Conservation (phyloP, 35 echinoderm and acorn worm species). For the Lytechinus pictus region DNA sequence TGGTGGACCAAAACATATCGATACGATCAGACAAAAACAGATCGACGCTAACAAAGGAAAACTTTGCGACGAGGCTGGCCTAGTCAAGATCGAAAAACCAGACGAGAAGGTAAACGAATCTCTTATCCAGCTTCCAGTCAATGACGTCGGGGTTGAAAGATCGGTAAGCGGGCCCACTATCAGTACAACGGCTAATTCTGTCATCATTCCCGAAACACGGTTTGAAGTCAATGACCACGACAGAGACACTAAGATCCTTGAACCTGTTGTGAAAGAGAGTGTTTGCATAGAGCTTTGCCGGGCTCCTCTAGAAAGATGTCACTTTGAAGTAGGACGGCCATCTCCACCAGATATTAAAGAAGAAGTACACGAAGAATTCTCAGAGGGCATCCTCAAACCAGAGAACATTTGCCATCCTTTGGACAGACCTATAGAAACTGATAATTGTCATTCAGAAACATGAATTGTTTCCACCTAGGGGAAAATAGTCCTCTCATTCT, state of each 20-base stretch:
- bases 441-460: not conserved
- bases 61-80: not conserved
- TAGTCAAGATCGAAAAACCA: slow-evolving; percentile 7
- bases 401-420: slow-evolving; percentile 10
- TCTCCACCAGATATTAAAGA: not conserved
- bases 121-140: not conserved
- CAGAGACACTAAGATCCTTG: not conserved
- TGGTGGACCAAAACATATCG: slow-evolving; percentile 94
- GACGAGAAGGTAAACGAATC: slow-evolving; percentile 18
- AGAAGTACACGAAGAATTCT: not conserved
- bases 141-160: not conserved
- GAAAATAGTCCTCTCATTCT: not conserved
- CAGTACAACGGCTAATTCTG: not conserved
- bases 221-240: slow-evolving; percentile 17
- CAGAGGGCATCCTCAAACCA: slow-evolving; percentile 16
- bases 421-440: slow-evolving; percentile 6
- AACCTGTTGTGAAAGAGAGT: not conserved
- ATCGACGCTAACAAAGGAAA: slow-evolving; percentile 57
- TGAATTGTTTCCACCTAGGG: not conserved
- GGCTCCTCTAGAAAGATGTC: not conserved
- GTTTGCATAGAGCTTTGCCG: slow-evolving; percentile 34
- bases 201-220: not conserved
- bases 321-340: not conserved
- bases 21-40: slow-evolving; percentile 93
- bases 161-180: not conserved